Percentiles rank a stretch among this genome's conserved stretches.
These are phyloP conservation scores for Tridacna gigas DNA, from an alignment of 2,888 invertebrate species.

Conservation along the genomic window DNA sequence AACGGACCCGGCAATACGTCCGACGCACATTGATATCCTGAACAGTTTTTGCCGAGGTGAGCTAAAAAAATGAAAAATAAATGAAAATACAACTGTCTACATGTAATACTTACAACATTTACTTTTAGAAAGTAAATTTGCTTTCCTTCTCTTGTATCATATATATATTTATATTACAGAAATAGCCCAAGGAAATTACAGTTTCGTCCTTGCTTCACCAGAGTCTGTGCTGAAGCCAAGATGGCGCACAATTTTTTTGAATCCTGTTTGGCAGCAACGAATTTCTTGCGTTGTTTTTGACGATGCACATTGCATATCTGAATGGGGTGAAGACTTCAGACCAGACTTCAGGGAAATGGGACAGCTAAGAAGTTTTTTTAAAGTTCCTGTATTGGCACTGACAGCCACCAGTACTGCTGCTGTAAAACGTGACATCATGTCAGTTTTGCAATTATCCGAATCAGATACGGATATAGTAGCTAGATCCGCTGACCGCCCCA, in stretches of 20 bases:
- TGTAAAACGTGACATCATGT: constrained; percentile 50
- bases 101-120: too few relatives aligned
- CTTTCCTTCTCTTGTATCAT: too few relatives aligned
- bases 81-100: too few relatives aligned
- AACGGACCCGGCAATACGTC: too few relatives aligned
- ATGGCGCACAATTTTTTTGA: constrained; percentile 51
- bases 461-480: constrained; percentile 33
- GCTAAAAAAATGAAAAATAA: too few relatives aligned
- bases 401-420: constrained; percentile 49
- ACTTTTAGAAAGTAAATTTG: too few relatives aligned
- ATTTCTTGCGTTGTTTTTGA: constrained; percentile 42
- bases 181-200: constrained; percentile 27
- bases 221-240: constrained; percentile 49
- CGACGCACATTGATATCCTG: too few relatives aligned
- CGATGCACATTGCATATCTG: constrained; percentile 65
- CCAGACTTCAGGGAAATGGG: constrained; percentile 44
- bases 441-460: constrained; percentile 35
- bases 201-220: constrained; percentile 46
- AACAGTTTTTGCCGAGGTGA: too few relatives aligned
- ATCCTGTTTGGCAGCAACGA: constrained; percentile 39
- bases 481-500: constrained; percentile 30
- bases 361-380: constrained; percentile 45
- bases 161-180: constrained; percentile 13
- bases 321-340: constrained; percentile 59
- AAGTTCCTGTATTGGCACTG: constrained; percentile 42